These are phyloP conservation scores for Myotis pilosus DNA, from an alignment of 2,797 vertebrate genomes.

Conservation along the genomic window DNA sequence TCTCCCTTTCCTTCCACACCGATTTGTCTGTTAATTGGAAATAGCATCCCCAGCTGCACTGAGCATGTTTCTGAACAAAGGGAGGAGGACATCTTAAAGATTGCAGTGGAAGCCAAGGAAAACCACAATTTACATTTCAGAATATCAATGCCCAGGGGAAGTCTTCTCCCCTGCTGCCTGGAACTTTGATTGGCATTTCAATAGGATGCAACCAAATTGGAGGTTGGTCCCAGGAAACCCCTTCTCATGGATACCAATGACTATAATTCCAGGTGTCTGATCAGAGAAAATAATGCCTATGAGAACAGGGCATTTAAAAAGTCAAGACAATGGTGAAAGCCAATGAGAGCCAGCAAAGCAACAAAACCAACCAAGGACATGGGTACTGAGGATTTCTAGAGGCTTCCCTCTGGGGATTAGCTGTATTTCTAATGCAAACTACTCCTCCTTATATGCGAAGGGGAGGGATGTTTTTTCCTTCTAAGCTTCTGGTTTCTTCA, in stretches of 20 bases:
- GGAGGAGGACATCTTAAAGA: constrained; percentile 76
- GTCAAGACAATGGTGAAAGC: neutral
- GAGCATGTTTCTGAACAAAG: constrained; percentile 71
- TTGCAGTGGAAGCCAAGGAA: constrained; percentile 69
- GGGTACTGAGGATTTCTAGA: neutral
- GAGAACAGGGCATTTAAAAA: constrained; percentile 51
- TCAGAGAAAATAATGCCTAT: constrained; percentile 53
- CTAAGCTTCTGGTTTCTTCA: neutral
- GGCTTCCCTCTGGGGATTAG: neutral
- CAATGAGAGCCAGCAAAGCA: neutral
- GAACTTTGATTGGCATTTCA: constrained; percentile 72
- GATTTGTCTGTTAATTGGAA: constrained; percentile 74
- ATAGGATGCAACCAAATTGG: constrained; percentile 66
- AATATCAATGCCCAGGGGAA: constrained; percentile 70
- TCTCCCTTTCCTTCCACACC: constrained; percentile 33
- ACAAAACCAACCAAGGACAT: neutral
- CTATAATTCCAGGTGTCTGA: constrained; percentile 53
- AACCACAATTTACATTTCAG: constrained; percentile 81
- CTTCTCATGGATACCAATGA: constrained; percentile 51
- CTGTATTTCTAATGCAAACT: neutral
- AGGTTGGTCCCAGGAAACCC: constrained; percentile 63
- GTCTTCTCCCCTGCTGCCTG: constrained; percentile 62
- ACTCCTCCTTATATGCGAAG: neutral
- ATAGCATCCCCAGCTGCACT: constrained; percentile 74
- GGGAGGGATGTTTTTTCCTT: neutral